Evolutionary conservation across 2,797 vertebrate species (phyloP).

Genomic region (Acanthornis magna): DNA sequence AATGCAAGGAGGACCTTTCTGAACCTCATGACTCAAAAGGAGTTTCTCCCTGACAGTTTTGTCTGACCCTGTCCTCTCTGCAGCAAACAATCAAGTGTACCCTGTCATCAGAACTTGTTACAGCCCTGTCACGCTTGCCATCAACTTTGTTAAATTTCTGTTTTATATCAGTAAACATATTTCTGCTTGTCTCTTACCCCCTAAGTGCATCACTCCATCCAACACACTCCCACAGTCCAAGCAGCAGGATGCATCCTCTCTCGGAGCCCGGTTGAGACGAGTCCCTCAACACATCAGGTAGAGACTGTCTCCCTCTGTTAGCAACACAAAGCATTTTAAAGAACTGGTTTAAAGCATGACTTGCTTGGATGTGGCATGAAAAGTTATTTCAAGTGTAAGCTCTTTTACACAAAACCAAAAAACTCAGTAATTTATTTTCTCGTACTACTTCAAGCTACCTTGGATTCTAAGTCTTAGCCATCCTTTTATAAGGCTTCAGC

Average conservation of each 20-base stretch:
- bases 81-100: neutral
- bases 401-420: neutral
- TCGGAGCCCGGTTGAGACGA: neutral
- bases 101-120: neutral
- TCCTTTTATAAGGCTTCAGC: neutral
- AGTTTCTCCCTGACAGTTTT: neutral
- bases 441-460: neutral
- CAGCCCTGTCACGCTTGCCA: neutral
- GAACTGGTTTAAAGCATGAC: neutral
- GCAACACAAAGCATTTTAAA: neutral
- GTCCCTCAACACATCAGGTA: accelerated
- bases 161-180: neutral
- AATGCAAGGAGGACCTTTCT: neutral
- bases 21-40: neutral
- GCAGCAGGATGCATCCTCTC: neutral
- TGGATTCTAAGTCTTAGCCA: neutral
- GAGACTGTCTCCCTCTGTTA: neutral
- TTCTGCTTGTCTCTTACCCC: neutral
- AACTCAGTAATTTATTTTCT: neutral
- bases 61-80: neutral
- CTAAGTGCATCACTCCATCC: neutral
- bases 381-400: neutral
- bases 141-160: neutral
- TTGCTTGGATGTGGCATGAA: neutral
- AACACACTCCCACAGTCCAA: neutral